These are phyloP conservation scores for Macaria notata DNA, from an alignment of 2,888 invertebrate species.

Conservation along the genomic window DNA sequence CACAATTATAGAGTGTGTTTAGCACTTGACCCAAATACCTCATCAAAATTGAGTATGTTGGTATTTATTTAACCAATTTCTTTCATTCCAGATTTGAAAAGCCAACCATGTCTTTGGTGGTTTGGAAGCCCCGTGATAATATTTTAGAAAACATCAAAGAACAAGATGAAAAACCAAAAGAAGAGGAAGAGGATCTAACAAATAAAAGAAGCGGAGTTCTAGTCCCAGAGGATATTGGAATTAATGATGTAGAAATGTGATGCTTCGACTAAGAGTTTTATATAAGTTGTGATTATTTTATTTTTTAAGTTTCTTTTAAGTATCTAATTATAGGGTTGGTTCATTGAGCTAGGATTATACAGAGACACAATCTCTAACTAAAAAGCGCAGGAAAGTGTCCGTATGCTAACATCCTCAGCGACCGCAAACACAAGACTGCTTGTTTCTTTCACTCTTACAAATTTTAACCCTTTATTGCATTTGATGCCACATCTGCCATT, in stretches of 20 bases:
- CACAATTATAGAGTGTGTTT: too few relatives aligned
- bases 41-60: too few relatives aligned
- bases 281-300: background rate
- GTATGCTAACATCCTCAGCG: too few relatives aligned
- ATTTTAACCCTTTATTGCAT: too few relatives aligned
- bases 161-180: slow-evolving; percentile 48
- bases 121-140: slow-evolving; percentile 89
- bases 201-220: slow-evolving; percentile 59
- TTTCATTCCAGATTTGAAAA: slow-evolving; percentile 80
- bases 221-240: slow-evolving; percentile 52
- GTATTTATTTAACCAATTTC: background rate
- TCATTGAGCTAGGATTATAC: too few relatives aligned
- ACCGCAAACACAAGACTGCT: too few relatives aligned
- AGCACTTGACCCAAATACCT: too few relatives aligned
- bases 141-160: slow-evolving; percentile 59
- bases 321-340: too few relatives aligned
- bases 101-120: slow-evolving; percentile 90
- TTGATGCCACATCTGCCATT: too few relatives aligned
- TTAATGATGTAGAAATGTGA: slow-evolving; percentile 70
- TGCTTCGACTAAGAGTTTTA: background rate
- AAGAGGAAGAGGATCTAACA: slow-evolving; percentile 38
- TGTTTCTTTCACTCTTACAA: too few relatives aligned
- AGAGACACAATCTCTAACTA: too few relatives aligned
- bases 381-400: too few relatives aligned
- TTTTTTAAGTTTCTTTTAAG: background rate